A percentile compares a stretch with the other conserved stretches of the same genome.
phyloP scores from a whole-genome alignment of 2,113 vertebrate species.

The Pelobates fuscus region DNA sequence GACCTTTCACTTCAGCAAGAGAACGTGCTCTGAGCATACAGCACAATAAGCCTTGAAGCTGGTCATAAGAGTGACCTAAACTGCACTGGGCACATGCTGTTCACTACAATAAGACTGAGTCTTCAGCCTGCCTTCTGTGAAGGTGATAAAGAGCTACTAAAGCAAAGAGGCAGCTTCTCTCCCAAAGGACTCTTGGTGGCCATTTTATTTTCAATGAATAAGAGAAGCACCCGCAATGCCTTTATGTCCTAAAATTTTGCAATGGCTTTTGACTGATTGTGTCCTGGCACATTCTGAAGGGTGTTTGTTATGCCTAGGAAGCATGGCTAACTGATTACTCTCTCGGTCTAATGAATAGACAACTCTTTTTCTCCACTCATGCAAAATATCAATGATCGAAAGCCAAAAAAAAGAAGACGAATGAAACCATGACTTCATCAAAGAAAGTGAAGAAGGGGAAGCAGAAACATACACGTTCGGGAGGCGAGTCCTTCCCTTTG shows the following conservation, averaged over 20 bases:
- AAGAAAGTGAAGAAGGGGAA: not conserved
- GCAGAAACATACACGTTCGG: too few relatives aligned
- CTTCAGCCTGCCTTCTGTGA: slow-evolving; percentile 53
- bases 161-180: slow-evolving; percentile 67
- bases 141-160: slow-evolving; percentile 66
- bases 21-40: slow-evolving; percentile 48
- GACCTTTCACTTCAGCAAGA: slow-evolving; percentile 55
- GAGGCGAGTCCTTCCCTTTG: too few relatives aligned
- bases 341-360: slow-evolving; percentile 17
- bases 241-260: slow-evolving; percentile 65
- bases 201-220: slow-evolving; percentile 74
- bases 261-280: slow-evolving; percentile 50
- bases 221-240: slow-evolving; percentile 68
- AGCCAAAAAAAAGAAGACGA: not conserved
- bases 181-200: slow-evolving; percentile 60
- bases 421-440: slow-evolving; percentile 14
- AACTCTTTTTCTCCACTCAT: slow-evolving; percentile 57
- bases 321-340: slow-evolving; percentile 79
- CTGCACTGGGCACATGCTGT: slow-evolving; percentile 72
- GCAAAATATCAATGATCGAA: not conserved
- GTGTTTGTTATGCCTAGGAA: slow-evolving; percentile 62
- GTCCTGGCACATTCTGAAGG: slow-evolving; percentile 57
- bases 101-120: slow-evolving; percentile 66
- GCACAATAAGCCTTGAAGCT: slow-evolving; percentile 53
- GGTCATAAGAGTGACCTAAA: slow-evolving; percentile 70